A percentile compares a stretch with the other conserved stretches of the same genome.
Evolutionary conservation across 2,888 invertebrate species (phyloP).

Genomic region (Hetaerina titia): DNA sequence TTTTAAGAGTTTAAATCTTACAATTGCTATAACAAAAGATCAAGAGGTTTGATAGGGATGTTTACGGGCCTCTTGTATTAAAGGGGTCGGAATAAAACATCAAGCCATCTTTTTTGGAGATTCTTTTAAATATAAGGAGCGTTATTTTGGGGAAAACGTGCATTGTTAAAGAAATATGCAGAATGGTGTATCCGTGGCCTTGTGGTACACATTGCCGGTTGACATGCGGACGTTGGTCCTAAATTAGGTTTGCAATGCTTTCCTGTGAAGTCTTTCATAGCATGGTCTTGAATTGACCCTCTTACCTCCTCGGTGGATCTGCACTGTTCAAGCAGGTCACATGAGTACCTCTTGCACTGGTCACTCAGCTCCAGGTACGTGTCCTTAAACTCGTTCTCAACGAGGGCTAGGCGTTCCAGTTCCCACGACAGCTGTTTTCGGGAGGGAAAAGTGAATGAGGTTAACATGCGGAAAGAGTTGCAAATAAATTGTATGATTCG

Average conservation of each 20-base stretch:
- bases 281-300: background rate
- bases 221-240: too few species aligned
- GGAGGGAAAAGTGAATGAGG: background rate
- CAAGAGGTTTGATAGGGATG: too few species aligned
- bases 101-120: too few species aligned
- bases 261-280: background rate
- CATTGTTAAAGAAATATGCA: too few species aligned
- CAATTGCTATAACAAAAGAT: too few species aligned
- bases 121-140: too few species aligned
- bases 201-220: too few species aligned
- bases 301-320: conserved; percentile 79
- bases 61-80: too few species aligned
- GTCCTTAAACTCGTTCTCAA: conserved; percentile 79
- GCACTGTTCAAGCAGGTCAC: conserved; percentile 79
- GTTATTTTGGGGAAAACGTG: too few species aligned
- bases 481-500: background rate
- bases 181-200: too few species aligned
- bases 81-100: too few species aligned
- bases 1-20: too few species aligned
- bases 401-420: conserved; percentile 77
- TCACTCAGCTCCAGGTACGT: conserved; percentile 77
- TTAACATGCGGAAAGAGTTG: background rate
- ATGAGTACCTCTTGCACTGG: conserved; percentile 79
- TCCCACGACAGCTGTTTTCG: conserved; percentile 77
- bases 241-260: background rate